Percentiles rank a stretch among this genome's conserved stretches.
Evolutionary conservation across 2,113 vertebrate genomes (phyloP).

Genomic region (Tricholaema leucomelas): DNA sequence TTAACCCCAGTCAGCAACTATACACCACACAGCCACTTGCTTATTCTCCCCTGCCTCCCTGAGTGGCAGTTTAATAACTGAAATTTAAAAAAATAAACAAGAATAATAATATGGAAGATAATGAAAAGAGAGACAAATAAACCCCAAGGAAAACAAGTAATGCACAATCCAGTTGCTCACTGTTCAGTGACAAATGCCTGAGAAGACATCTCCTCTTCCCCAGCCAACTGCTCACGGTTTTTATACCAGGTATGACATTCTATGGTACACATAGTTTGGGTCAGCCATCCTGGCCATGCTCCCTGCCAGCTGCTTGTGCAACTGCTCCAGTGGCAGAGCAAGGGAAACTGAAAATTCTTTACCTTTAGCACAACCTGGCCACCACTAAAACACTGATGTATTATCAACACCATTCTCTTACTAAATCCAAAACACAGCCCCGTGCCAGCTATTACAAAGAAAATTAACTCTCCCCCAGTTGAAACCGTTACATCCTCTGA

Average conservation of each 20-base stretch:
- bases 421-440: background rate
- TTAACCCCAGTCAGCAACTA: background rate
- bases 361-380: background rate
- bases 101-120: background rate
- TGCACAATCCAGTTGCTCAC: background rate
- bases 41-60: background rate
- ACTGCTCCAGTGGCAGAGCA: background rate
- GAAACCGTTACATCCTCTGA: background rate
- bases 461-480: background rate
- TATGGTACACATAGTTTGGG: background rate
- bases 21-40: background rate
- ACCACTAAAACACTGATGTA: background rate
- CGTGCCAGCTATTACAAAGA: background rate
- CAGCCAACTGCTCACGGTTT: background rate
- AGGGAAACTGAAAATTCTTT: background rate
- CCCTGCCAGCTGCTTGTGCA: background rate
- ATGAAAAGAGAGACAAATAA: background rate
- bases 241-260: background rate
- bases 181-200: background rate
- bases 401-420: background rate
- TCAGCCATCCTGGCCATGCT: background rate
- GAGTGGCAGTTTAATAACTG: background rate
- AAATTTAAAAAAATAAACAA: background rate
- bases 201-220: background rate
- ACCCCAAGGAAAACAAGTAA: background rate